Evolutionary conservation across 2,888 invertebrate genomes (phyloP).

Genomic region (Apeira syringaria): DNA sequence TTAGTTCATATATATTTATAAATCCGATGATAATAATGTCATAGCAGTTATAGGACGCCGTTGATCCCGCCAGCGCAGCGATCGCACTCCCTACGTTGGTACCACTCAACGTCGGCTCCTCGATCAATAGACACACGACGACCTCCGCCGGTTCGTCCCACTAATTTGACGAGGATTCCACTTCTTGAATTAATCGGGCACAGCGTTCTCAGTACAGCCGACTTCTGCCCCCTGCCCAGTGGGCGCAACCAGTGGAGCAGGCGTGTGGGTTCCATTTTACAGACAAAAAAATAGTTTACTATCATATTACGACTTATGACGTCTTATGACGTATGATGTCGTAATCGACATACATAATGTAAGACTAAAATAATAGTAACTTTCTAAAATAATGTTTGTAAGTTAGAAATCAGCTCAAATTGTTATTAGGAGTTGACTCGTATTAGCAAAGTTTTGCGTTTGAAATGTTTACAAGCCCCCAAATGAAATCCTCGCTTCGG

Average conservation of each 20-base stretch:
- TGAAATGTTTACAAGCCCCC: slow-evolving; percentile 1
- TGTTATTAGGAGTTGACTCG: too few species aligned
- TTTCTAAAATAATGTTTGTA: too few species aligned
- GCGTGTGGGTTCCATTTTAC: not conserved
- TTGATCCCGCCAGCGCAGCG: slow-evolving; percentile 18
- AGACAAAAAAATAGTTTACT: too few species aligned
- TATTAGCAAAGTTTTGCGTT: not conserved
- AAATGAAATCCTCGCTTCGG: slow-evolving; percentile 18
- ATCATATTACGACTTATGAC: too few species aligned
- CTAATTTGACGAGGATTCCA: slow-evolving; percentile 65
- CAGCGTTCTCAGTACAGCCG: slow-evolving; percentile 48
- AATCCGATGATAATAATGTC: too few species aligned
- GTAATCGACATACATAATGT: too few species aligned
- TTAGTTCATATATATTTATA: too few species aligned
- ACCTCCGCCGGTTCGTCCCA: slow-evolving; percentile 52
- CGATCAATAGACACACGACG: slow-evolving; percentile 62
- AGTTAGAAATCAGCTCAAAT: too few species aligned
- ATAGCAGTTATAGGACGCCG: slow-evolving; percentile 12
- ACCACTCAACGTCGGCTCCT: slow-evolving; percentile 33
- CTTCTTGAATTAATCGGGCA: slow-evolving; percentile 73
- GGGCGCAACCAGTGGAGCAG: slow-evolving; percentile 2
- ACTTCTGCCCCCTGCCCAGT: slow-evolving; percentile 15
- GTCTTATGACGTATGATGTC: too few species aligned
- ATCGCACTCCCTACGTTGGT: slow-evolving; percentile 22
- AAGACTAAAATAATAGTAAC: too few species aligned